Percentiles rank a stretch among this genome's conserved stretches.
These are phyloP conservation scores for Campoplex capitator DNA, from an alignment of 2,888 invertebrate species.

Conservation along the genomic window DNA sequence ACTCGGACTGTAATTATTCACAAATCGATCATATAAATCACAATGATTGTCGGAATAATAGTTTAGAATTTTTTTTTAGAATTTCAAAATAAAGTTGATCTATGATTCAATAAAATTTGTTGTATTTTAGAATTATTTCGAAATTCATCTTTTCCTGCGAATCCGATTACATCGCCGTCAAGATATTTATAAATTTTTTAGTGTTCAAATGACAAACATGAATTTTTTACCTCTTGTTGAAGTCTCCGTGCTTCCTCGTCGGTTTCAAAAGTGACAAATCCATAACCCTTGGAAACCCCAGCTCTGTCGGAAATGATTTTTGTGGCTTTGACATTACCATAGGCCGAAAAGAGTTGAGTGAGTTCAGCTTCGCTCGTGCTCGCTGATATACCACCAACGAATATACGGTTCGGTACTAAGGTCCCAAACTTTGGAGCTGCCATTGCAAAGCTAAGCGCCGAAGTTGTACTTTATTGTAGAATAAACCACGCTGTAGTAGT, in stretches of 20 bases:
- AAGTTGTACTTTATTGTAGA: slow-evolving; percentile 78
- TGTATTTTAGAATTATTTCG: too few relatives aligned
- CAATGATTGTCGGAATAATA: not conserved
- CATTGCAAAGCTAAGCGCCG: slow-evolving; percentile 82
- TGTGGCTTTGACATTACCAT: slow-evolving; percentile 95
- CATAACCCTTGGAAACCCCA: slow-evolving; percentile 97
- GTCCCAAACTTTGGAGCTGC: slow-evolving; percentile 88
- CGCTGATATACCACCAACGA: slow-evolving; percentile 97
- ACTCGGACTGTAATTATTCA: slow-evolving; percentile 87
- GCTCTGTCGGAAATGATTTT: slow-evolving; percentile 98
- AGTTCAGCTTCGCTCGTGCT: slow-evolving; percentile 97
- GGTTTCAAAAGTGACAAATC: slow-evolving; percentile 94
- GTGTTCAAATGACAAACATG: not conserved
- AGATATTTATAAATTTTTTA: not conserved
- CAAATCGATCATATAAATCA: slow-evolving; percentile 25
- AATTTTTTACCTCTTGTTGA: slow-evolving; percentile 88
- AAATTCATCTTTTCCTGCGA: not conserved
- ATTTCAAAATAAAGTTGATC: too few relatives aligned
- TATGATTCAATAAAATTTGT: not conserved
- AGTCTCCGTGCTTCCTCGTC: slow-evolving; percentile 93
- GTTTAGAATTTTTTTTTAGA: too few relatives aligned
- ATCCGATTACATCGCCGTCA: not conserved
- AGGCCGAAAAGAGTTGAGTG: slow-evolving; percentile 95
- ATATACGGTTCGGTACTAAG: slow-evolving; percentile 96
- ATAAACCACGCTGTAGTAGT: not conserved